Conservation (phyloP, 2,797 vertebrate species). For the Petrocephalus sullivani region DNA sequence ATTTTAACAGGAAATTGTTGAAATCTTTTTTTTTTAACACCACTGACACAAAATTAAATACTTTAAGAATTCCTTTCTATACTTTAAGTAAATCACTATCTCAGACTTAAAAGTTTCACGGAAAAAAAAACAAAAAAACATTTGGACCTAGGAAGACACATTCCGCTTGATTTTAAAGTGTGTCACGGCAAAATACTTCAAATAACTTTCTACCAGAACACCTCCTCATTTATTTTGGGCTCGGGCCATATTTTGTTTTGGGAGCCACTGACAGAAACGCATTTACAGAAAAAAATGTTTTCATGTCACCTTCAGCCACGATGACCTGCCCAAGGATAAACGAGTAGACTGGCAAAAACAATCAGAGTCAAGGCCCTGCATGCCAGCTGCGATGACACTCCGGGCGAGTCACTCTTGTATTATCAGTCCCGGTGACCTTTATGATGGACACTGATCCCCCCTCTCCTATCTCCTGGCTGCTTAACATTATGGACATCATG, state of each 20-base stretch:
- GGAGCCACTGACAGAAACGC: neutral
- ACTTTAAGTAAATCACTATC: neutral
- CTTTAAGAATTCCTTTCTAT: neutral
- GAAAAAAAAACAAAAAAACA: neutral
- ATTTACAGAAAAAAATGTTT: neutral
- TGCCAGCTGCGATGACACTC: neutral
- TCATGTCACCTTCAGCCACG: neutral
- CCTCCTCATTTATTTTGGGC: neutral
- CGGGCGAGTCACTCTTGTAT: neutral
- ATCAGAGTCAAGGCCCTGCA: neutral
- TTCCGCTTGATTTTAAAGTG: neutral
- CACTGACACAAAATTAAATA: neutral
- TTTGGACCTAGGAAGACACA: neutral
- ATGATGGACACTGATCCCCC: constrained; percentile 44
- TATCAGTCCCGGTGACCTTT: constrained; percentile 39
- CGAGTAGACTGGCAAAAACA: neutral
- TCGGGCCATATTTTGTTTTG: neutral
- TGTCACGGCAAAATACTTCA: neutral
- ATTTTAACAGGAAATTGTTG: neutral
- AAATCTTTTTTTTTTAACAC: neutral
- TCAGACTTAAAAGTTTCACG: neutral
- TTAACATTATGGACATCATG: constrained; percentile 42
- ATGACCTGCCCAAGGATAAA: neutral
- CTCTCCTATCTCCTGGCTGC: constrained; percentile 29
- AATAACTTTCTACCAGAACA: neutral